phyloP scores from a whole-genome alignment of 2,113 vertebrate species.

The Cebidichthys violaceus region DNA sequence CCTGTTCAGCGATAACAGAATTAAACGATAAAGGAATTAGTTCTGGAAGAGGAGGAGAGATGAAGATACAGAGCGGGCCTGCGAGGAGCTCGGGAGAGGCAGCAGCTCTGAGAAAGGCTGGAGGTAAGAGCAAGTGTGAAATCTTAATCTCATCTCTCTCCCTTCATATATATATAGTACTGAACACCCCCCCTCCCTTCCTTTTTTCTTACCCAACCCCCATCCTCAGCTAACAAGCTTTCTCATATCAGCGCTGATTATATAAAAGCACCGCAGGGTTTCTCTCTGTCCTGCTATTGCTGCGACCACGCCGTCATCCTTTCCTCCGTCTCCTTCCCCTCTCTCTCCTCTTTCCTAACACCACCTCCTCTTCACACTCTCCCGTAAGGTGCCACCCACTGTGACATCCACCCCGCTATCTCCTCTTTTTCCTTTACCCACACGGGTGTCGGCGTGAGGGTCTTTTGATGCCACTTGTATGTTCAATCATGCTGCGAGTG shows the following conservation, averaged over 20 bases:
- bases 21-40: conserved; percentile 71
- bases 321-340: background rate
- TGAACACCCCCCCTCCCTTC: background rate
- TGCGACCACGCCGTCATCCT: background rate
- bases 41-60: conserved; percentile 50
- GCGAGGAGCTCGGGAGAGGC: conserved; percentile 21
- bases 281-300: conserved; percentile 28
- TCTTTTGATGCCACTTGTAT: background rate
- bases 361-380: background rate
- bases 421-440: background rate
- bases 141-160: conserved; percentile 70
- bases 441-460: background rate
- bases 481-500: background rate
- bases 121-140: conserved; percentile 58
- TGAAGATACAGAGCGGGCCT: conserved; percentile 44
- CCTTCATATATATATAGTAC: conserved; percentile 27
- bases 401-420: background rate
- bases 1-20: conserved; percentile 63
- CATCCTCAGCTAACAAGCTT: conserved; percentile 50
- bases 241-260: conserved; percentile 53
- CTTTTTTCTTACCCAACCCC: background rate
- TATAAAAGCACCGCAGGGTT: conserved; percentile 46
- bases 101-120: conserved; percentile 43
- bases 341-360: background rate
- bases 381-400: background rate